These are phyloP conservation scores for Latrodectus elegans DNA, from an alignment of 2,888 invertebrate species.

Conservation along the genomic window DNA sequence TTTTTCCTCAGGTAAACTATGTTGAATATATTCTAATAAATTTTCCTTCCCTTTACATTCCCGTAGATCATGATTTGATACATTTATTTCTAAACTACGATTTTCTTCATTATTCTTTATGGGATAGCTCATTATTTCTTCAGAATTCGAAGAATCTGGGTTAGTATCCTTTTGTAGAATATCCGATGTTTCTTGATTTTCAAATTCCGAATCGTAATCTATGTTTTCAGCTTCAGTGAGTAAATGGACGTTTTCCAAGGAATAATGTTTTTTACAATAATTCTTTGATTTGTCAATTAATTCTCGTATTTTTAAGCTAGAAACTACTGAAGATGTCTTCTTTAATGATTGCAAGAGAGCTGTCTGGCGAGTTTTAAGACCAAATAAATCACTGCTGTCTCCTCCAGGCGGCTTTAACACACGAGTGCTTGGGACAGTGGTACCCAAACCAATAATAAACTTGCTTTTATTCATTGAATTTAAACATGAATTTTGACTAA, in stretches of 20 bases:
- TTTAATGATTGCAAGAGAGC: background rate
- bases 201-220: too few relatives aligned
- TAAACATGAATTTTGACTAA: background rate
- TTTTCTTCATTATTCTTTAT: background rate
- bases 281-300: background rate
- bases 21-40: too few relatives aligned
- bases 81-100: too few relatives aligned
- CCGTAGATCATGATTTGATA: too few relatives aligned
- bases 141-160: too few relatives aligned
- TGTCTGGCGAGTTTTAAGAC: constrained; percentile 25
- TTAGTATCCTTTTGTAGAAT: background rate
- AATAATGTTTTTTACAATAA: background rate
- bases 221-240: background rate
- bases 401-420: constrained; percentile 35
- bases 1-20: too few relatives aligned
- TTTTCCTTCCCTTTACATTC: too few relatives aligned
- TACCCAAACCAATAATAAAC: constrained; percentile 25
- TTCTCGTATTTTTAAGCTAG: background rate
- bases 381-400: constrained; percentile 29
- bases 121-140: background rate
- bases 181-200: too few relatives aligned
- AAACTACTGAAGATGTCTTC: background rate
- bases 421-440: constrained; percentile 21
- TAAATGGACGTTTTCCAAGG: background rate
- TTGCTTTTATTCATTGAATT: background rate